phyloP scores from a whole-genome alignment of 2,797 vertebrate species.

The Coregonus sp. region DNA sequence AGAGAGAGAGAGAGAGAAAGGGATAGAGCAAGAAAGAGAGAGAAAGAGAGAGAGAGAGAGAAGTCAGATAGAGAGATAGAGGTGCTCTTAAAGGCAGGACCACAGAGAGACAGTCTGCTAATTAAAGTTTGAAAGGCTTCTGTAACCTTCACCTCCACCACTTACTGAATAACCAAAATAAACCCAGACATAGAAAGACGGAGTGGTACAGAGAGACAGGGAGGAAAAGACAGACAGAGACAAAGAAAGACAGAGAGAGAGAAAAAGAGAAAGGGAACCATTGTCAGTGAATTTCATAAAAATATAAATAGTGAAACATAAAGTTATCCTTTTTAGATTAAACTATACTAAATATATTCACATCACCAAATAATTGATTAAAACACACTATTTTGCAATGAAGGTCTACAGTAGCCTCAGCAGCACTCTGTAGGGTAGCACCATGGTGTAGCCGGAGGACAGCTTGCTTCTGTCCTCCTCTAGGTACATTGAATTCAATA shows the following conservation, averaged over 20 bases:
- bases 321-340: too few species aligned
- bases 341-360: too few species aligned
- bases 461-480: too few species aligned
- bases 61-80: neutral
- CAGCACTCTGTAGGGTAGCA: too few species aligned
- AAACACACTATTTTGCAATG: too few species aligned
- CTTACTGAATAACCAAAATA: constrained; percentile 36
- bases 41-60: neutral
- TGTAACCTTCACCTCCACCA: constrained; percentile 36
- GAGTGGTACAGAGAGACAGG: constrained; percentile 2
- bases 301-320: too few species aligned
- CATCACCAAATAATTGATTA: too few species aligned
- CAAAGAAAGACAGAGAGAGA: constrained; percentile 23
- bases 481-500: too few species aligned
- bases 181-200: constrained; percentile 15
- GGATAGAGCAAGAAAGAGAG: neutral
- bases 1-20: neutral
- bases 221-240: constrained; percentile 7
- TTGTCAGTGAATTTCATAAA: too few species aligned
- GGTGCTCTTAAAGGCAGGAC: constrained; percentile 28
- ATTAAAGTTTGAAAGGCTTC: constrained; percentile 46
- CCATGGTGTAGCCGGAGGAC: too few species aligned
- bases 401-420: too few species aligned
- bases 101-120: constrained; percentile 44
- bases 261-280: too few species aligned